Conservation (phyloP, 2,797 vertebrate species). For the Chloroceryle amazona region DNA sequence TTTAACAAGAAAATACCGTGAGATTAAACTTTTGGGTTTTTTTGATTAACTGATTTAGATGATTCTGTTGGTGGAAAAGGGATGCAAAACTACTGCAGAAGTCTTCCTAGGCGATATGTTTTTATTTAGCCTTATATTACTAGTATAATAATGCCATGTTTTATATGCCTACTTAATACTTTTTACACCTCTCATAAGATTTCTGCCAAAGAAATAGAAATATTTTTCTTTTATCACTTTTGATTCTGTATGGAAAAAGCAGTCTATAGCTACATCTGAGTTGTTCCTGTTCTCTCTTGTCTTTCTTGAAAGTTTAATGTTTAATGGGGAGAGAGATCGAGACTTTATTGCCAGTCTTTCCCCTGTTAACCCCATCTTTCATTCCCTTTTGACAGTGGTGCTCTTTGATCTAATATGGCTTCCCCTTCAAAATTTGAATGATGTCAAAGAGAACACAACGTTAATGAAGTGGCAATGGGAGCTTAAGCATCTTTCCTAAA, state of each 20-base stretch:
- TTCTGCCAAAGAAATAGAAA: constrained; percentile 41
- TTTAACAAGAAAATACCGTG: neutral
- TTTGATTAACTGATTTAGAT: constrained; percentile 51
- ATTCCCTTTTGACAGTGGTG: neutral
- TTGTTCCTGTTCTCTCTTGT: neutral
- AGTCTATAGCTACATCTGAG: neutral
- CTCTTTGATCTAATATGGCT: neutral
- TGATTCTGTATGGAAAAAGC: neutral
- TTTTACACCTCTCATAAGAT: constrained; percentile 74
- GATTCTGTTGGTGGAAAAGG: constrained; percentile 24
- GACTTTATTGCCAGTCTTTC: neutral
- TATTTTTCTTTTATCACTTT: neutral
- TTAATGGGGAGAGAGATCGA: neutral
- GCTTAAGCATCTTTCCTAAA: neutral
- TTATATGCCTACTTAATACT: constrained; percentile 72
- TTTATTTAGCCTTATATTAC: constrained; percentile 70
- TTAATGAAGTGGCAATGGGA: neutral
- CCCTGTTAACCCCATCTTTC: neutral
- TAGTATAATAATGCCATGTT: constrained; percentile 65
- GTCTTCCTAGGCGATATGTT: constrained; percentile 2
- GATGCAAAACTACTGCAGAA: constrained; percentile 36
- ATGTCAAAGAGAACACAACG: neutral
- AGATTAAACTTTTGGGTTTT: neutral
- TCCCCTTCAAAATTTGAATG: neutral
- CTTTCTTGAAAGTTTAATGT: neutral